These are phyloP conservation scores for Iguana delicatissima DNA, from an alignment of 2,797 vertebrate genomes.

Conservation along the genomic window DNA sequence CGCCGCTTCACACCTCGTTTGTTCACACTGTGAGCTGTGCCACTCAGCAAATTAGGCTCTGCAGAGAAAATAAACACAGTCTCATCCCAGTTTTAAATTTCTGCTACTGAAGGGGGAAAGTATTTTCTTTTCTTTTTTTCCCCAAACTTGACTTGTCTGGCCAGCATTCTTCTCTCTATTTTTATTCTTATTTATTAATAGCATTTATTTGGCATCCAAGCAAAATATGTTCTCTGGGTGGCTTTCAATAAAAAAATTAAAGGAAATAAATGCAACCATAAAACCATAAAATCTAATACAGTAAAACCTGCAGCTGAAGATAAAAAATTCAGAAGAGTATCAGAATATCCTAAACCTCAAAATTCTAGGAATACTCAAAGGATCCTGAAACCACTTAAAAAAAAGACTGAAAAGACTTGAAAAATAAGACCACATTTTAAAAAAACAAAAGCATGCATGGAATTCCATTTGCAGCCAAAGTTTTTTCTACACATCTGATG, in stretches of 20 bases:
- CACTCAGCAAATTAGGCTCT: conserved; percentile 98
- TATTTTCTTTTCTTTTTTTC: too few relatives aligned
- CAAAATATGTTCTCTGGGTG: neutral
- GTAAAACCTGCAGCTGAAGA: neutral
- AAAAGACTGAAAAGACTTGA: neutral
- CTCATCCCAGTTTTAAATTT: conserved; percentile 36
- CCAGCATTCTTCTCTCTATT: conserved; percentile 12
- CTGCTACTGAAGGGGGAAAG: rapidly evolving
- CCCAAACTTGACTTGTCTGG: neutral
- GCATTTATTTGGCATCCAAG: neutral
- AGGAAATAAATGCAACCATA: neutral
- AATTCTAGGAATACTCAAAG: neutral
- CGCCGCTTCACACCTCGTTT: conserved; percentile 96
- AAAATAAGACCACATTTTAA: neutral
- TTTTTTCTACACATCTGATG: neutral
- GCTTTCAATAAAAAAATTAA: neutral
- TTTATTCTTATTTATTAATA: neutral
- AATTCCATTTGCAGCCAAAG: neutral
- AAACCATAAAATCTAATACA: neutral
- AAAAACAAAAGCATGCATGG: neutral
- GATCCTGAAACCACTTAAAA: neutral
- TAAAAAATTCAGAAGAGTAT: neutral
- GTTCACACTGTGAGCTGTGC: conserved; percentile 98
- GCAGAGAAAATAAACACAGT: conserved; percentile 53
- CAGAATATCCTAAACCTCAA: neutral